These are phyloP conservation scores for Oligia latruncula DNA, from an alignment of 2,888 invertebrate species.

Conservation along the genomic window DNA sequence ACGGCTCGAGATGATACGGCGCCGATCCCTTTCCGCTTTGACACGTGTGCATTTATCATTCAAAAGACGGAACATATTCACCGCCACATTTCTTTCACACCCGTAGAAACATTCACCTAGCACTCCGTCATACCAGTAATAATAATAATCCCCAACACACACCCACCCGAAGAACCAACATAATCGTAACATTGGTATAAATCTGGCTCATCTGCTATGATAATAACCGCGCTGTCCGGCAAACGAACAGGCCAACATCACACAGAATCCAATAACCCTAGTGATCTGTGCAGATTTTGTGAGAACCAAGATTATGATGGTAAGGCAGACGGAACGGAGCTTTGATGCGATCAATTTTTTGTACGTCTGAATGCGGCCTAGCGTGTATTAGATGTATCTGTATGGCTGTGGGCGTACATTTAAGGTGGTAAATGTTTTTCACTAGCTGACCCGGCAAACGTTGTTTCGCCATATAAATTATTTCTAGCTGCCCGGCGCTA, in stretches of 20 bases:
- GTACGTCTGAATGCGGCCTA: background rate
- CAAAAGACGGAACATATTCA: background rate
- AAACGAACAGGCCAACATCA: slow-evolving; percentile 70
- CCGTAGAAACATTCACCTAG: background rate
- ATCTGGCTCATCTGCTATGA: slow-evolving; percentile 56
- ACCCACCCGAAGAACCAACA: background rate
- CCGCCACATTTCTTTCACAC: background rate
- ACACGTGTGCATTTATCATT: too few species aligned
- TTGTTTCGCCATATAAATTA: too few species aligned
- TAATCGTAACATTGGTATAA: slow-evolving; percentile 43
- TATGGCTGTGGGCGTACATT: too few species aligned
- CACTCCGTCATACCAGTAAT: background rate
- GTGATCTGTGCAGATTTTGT: slow-evolving; percentile 80
- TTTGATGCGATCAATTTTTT: background rate
- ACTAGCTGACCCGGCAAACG: too few species aligned
- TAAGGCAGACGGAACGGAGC: slow-evolving; percentile 57
- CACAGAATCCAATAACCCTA: slow-evolving; percentile 82
- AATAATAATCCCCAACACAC: background rate
- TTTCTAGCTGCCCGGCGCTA: too few species aligned
- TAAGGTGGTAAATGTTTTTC: too few species aligned
- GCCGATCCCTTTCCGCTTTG: too few species aligned
- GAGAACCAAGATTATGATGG: slow-evolving; percentile 69
- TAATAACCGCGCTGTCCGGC: slow-evolving; percentile 68
- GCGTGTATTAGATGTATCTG: too few species aligned
- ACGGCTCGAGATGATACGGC: too few species aligned